A percentile compares a stretch with the other conserved stretches of the same genome.
phyloP scores from a whole-genome alignment of 1,140 invertebrate species.

The Physella acuta region DNA sequence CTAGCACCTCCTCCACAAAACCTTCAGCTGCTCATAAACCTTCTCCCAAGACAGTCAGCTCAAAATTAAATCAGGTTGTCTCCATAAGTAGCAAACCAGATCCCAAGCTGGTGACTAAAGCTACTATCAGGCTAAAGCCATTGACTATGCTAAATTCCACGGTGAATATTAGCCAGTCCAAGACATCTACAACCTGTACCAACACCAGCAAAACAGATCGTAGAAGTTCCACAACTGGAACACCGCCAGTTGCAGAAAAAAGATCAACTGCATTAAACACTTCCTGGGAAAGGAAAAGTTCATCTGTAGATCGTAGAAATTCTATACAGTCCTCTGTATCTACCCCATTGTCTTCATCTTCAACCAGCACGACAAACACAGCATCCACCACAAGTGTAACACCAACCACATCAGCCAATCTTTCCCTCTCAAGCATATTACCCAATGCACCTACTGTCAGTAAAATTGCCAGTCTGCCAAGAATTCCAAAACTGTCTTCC shows the following conservation, averaged over 20 bases:
- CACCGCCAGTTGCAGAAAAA: constrained; percentile 16
- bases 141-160: constrained; percentile 42
- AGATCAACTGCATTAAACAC: constrained; percentile 13
- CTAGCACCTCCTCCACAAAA: constrained; percentile 16
- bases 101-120: constrained; percentile 53
- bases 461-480: constrained; percentile 46
- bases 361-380: constrained; percentile 1
- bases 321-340: not conserved
- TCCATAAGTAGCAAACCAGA: constrained; percentile 44
- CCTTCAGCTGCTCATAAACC: constrained; percentile 36
- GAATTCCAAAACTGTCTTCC: constrained; percentile 45
- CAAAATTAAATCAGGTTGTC: constrained; percentile 32
- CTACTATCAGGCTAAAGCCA: constrained; percentile 58
- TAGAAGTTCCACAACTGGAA: constrained; percentile 21
- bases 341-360: constrained; percentile 1
- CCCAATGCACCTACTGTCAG: constrained; percentile 45
- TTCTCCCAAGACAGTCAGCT: constrained; percentile 22
- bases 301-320: constrained; percentile 20
- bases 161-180: constrained; percentile 26
- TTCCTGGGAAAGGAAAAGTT: constrained; percentile 5
- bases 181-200: constrained; percentile 12
- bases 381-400: constrained; percentile 28
- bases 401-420: constrained; percentile 27
- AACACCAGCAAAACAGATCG: constrained; percentile 9
- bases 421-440: constrained; percentile 40